Evolutionary conservation across 2,888 invertebrate genomes (phyloP).

Genomic region (Cephus spinipes): DNA sequence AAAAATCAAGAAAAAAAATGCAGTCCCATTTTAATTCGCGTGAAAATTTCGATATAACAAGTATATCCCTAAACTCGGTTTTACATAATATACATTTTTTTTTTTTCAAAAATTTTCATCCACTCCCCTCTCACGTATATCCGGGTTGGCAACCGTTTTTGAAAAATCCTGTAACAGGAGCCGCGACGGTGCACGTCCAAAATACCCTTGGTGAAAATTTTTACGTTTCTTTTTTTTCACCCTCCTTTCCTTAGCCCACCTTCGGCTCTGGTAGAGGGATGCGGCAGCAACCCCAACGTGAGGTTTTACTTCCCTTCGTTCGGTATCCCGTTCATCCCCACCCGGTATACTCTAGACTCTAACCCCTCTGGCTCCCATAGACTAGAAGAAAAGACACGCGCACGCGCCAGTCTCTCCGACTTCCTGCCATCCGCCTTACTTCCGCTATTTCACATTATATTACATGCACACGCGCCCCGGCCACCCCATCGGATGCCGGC

Average conservation of each 20-base stretch:
- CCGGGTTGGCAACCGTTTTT: constrained; percentile 36
- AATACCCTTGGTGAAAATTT: constrained; percentile 36
- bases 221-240: too few relatives aligned
- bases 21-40: too few relatives aligned
- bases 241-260: background rate
- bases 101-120: too few relatives aligned
- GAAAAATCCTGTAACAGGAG: constrained; percentile 48
- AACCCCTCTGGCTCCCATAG: too few relatives aligned
- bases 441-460: constrained; percentile 59
- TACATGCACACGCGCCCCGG: constrained; percentile 10
- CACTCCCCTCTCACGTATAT: too few relatives aligned
- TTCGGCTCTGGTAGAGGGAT: constrained; percentile 49
- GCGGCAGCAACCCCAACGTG: background rate
- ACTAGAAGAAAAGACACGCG: constrained; percentile 29
- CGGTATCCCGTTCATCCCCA: constrained; percentile 27
- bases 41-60: too few relatives aligned
- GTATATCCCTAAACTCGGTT: too few relatives aligned
- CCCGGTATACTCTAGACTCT: constrained; percentile 10
- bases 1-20: too few relatives aligned
- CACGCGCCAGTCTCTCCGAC: constrained; percentile 65
- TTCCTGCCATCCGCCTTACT: constrained; percentile 64
- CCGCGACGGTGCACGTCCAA: constrained; percentile 52
- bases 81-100: too few relatives aligned
- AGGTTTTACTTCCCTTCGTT: too few relatives aligned
- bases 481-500: too few relatives aligned